phyloP scores from a whole-genome alignment of 2,113 vertebrate genomes.

The Tyto alba region DNA sequence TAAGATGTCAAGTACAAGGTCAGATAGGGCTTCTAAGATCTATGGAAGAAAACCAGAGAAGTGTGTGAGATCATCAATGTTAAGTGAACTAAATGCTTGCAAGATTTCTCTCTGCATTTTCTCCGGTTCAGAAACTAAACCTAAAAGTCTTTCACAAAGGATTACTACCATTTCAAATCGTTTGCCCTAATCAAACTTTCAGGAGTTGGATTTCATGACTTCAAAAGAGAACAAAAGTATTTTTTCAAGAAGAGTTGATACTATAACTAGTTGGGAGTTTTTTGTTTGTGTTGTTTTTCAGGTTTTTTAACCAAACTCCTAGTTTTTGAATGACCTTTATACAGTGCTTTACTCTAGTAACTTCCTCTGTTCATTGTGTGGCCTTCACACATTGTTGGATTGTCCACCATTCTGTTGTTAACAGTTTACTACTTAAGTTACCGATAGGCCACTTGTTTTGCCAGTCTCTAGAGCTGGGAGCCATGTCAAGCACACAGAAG shows the following conservation, averaged over 20 bases:
- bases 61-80: neutral
- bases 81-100: neutral
- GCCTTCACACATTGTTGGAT: slow-evolving; percentile 49
- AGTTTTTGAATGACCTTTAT: neutral
- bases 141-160: neutral
- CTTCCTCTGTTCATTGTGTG: slow-evolving; percentile 28
- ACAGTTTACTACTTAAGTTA: slow-evolving; percentile 72
- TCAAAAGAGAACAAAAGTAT: neutral
- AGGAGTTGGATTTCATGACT: neutral
- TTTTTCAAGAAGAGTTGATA: neutral
- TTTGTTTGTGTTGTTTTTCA: neutral
- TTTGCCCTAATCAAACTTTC: neutral
- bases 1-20: neutral
- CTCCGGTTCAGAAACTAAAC: neutral
- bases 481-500: slow-evolving; percentile 79
- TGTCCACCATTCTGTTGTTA: slow-evolving; percentile 63
- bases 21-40: neutral
- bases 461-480: slow-evolving; percentile 75
- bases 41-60: neutral
- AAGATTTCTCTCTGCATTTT: neutral
- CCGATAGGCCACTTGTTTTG: slow-evolving; percentile 77
- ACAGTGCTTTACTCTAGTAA: neutral
- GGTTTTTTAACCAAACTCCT: neutral
- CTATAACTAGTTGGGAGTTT: neutral
- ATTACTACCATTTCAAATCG: neutral